Base-by-base conservation (phyloP, 2,888 invertebrate species). In the Euproctis similis region DNA sequence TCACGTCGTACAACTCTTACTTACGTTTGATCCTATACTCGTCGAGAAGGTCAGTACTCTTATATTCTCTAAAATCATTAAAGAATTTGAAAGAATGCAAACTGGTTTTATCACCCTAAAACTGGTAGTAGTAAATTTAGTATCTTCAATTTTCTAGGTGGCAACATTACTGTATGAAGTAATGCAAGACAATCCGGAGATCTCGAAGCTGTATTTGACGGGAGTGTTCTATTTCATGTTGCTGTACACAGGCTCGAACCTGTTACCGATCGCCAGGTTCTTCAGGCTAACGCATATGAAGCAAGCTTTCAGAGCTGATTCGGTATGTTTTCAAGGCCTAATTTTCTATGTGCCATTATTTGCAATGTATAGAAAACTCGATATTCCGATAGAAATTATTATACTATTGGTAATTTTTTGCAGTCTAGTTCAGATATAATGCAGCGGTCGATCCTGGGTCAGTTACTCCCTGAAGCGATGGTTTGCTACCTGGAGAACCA, bases 171-270 rank as follows among this genome's bases (percentile, higher is more conserved):
- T 96, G 3, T 93, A 91, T 59, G 92, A 94, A 70, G 89, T 97
- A 24, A 94, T 97, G 92, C 90, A 92, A 65, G 98, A 99, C 80
- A 99, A 99, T 85, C 96, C 97, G 0, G 93, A 93, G 64, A 90
- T 98, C 59, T 94, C 97, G 0, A 94, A 96, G 56, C 87, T 99
- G 23, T 98, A 98, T 73, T 87, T 96, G 33, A 95, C 96, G 0
- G 99, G 99, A 2, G 93, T 96, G 12, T 99, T 98, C 78, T 99
- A 95, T 85, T 99, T 99, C 73, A 97, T 99, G 86, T 87, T 99
- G 40, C 93, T 99, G 93, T 99, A 99, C 73, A 98, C 97, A 0
- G 99, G 98, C 8, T 98, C 98, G 17, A 99, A 99, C 65, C 91
- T 99, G 34, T 85, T 99, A 42, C 98, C 98, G 0, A 92, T 99